Evolutionary conservation across 2,113 vertebrate genomes (phyloP).

Genomic region (Barbus barbus): DNA sequence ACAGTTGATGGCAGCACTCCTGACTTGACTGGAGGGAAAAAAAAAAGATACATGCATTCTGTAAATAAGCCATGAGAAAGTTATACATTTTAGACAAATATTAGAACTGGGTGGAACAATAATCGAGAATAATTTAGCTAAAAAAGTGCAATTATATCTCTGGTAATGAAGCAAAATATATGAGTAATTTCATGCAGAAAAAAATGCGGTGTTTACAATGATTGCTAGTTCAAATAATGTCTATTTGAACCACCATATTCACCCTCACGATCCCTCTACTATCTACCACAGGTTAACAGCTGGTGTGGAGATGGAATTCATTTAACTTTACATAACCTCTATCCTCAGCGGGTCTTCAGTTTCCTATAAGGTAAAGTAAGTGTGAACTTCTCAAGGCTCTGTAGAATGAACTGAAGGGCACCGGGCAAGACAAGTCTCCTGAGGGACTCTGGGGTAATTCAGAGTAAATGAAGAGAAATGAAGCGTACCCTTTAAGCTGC

Average conservation of each 20-base stretch:
- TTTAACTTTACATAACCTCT: slow-evolving; percentile 35
- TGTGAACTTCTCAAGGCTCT: slow-evolving; percentile 20
- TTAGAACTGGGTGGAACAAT: not conserved
- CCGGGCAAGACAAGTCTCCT: slow-evolving; percentile 9
- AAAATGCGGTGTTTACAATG: not conserved
- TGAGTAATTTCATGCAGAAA: not conserved
- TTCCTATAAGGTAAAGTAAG: slow-evolving; percentile 32
- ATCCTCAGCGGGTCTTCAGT: not conserved
- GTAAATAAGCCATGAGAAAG: slow-evolving; percentile 24
- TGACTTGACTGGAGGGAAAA: slow-evolving; percentile 28
- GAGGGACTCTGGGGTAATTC: slow-evolving; percentile 11
- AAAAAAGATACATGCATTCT: not conserved
- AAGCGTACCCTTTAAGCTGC: slow-evolving; percentile 41
- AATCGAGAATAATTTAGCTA: not conserved
- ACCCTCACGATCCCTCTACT: not conserved
- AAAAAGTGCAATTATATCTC: not conserved
- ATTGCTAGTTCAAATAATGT: not conserved
- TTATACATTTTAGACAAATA: not conserved
- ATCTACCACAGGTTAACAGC: not conserved
- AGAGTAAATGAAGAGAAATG: slow-evolving; percentile 48
- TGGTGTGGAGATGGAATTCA: not conserved
- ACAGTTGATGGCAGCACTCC: slow-evolving; percentile 27
- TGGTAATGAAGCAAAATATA: not conserved
- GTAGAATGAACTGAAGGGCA: slow-evolving; percentile 30
- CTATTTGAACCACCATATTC: not conserved